Evolutionary conservation across 2,888 invertebrate genomes (phyloP), one percentile per base, ranked within the genome.

Genomic region (Drosophila koepferae): DNA sequence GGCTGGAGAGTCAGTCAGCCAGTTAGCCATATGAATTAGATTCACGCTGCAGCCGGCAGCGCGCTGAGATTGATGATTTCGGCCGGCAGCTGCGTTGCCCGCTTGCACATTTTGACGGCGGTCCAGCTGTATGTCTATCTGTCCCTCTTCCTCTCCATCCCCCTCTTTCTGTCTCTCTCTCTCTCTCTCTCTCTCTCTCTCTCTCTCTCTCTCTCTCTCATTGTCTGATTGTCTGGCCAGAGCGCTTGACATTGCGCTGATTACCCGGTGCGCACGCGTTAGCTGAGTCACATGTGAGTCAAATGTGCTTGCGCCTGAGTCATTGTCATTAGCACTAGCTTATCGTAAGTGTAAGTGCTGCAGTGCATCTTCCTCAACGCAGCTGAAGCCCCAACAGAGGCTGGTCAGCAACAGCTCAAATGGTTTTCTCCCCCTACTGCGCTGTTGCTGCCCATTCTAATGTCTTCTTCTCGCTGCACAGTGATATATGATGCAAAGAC

Each of bases 241-340:
- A 69, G 63, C 51, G 79, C 71, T 81, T 89, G 85, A 89, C 84
- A 86, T 77, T 73, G 73, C 79, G 81, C 72, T 77, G 89, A 81
- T 86, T 89, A 71, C 69, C 65, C 23, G 51, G 38, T 55, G 53
- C 68, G 76, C 28, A n/a, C 44, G 40, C 63, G 63, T 40, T 38
- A 20, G 66, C 53, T 71, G 86, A 81, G 68, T 86, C 83, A 82
- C 72, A 63, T 36, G 20, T 55, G 54, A 54, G 63, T 34, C 67
- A 53, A 63, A 69, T 36, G 34, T 38, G 51, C 63, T 38, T 49
- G 54, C 44, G 66, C 67, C 74, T 80, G 86, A 89, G 72, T 89
- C 90, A 89, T 72, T 86, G 82, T 87, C 90, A 89, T 89, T 87
- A 85, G 78, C 73, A 87, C 87, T 85, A 82, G 78, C 73, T 63